Base-by-base conservation (phyloP, 2,797 vertebrate genomes). In the Sphenopsis melanotis region DNA sequence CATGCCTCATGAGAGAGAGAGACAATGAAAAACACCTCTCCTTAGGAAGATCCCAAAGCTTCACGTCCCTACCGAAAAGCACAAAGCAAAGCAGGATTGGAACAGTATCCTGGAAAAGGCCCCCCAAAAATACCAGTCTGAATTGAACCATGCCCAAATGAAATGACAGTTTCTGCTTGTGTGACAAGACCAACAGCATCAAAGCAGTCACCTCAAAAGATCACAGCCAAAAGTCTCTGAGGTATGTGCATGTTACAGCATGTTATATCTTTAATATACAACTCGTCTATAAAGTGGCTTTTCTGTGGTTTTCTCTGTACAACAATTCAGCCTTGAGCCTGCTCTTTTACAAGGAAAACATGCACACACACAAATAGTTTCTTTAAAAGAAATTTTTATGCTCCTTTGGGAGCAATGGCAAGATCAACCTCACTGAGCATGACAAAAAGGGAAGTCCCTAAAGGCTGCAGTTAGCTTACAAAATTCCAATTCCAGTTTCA, bases 51-150 rank as follows among this genome's bases (percentile, higher is more conserved):
- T 12, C 36, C 21, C 44, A 27, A 32, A 69, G 20, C 29, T 80
- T 34, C 10, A 29, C 2, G 34, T 23, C 0, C 0, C 32, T 41
- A 9, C 34, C 11, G 11, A 22, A 4, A 4, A 64, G 44, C 27
- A 42, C 24, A 52, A 71, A 63, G 59, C 41, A 75, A 82, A 77
- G 42, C 22, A 79, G 46, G 32, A 61, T 0, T 65, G 46, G 68
- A 53, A n/a, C 20, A 49, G 21, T 1, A 59, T 17, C 39, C 47
- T 32, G 59, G 41, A 32, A 77, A 61, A 72, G 10, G 9, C 2
- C 14, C 12, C 19, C 14, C 27, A 44, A 53, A 88, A 92, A 36
- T 15, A 27, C 52, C 72, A 46, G 6, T 46, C 39, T 74, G 34
- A 41, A 27, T 1, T 70, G 21, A 49, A 19, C 3, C 3, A 17